Conservation (phyloP, 53 echinoderm and acorn worm species). For the Mesocentrotus franciscanus region DNA sequence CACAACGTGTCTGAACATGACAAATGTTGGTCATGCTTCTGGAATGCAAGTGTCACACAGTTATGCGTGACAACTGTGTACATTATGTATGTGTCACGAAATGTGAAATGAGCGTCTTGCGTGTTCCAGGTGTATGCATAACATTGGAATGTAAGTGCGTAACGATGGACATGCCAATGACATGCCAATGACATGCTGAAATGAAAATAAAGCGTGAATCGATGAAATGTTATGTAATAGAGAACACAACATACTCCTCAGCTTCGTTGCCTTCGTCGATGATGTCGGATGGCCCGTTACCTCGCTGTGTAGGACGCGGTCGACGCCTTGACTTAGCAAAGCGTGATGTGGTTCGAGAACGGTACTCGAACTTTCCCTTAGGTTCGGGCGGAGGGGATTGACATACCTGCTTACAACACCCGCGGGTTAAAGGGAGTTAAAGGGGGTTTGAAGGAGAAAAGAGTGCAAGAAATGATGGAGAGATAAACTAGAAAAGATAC, state of each 20-base stretch:
- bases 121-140: too few species aligned
- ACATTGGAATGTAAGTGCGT: not conserved
- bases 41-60: too few species aligned
- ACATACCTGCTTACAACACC: not conserved
- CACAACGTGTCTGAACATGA: too few species aligned
- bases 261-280: not conserved
- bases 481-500: not conserved
- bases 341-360: constrained; percentile 80
- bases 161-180: not conserved
- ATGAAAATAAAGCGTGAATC: constrained; percentile 45
- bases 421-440: too few species aligned
- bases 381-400: constrained; percentile 10
- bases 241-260: constrained; percentile 47
- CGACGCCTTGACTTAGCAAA: constrained; percentile 82
- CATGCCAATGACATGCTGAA: constrained; percentile 14
- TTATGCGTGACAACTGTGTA: too few species aligned
- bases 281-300: not conserved
- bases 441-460: not conserved
- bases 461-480: not conserved
- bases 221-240: not conserved
- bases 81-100: too few species aligned
- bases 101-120: too few species aligned
- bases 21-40: too few species aligned
- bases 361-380: constrained; percentile 70
- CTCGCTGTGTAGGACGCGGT: constrained; percentile 14